Conservation (phyloP, 2,113 vertebrate species). For the Menura novaehollandiae region DNA sequence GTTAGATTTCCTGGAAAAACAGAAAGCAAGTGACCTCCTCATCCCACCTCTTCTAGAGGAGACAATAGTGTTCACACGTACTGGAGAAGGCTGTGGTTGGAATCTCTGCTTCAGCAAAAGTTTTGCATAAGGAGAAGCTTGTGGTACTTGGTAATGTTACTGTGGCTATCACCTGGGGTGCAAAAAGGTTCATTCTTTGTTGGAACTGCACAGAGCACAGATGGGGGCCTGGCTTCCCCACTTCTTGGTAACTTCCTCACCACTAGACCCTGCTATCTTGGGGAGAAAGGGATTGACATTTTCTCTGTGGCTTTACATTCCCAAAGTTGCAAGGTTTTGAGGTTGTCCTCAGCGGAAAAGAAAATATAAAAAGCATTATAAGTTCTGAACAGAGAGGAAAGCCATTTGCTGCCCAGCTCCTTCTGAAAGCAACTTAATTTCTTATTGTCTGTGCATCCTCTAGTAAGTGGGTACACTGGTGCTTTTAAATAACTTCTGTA, state of each 20-base stretch:
- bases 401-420: background rate
- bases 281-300: background rate
- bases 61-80: background rate
- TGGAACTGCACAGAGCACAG: background rate
- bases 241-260: background rate
- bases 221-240: background rate
- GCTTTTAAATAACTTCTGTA: background rate
- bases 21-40: background rate
- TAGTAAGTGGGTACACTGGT: background rate
- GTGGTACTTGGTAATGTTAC: background rate
- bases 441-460: background rate
- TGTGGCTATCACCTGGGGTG: background rate
- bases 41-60: background rate
- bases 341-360: background rate
- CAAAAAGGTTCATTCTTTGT: background rate
- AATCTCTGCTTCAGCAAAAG: background rate
- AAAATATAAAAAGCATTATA: background rate
- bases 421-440: background rate
- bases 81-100: background rate
- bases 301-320: background rate
- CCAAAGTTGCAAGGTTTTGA: background rate
- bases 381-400: background rate
- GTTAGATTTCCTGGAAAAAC: slow-evolving; percentile 3
- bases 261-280: background rate
- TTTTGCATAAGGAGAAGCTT: background rate